Conservation (phyloP, 2,888 invertebrate genomes). For the Amorpha juglandis region DNA sequence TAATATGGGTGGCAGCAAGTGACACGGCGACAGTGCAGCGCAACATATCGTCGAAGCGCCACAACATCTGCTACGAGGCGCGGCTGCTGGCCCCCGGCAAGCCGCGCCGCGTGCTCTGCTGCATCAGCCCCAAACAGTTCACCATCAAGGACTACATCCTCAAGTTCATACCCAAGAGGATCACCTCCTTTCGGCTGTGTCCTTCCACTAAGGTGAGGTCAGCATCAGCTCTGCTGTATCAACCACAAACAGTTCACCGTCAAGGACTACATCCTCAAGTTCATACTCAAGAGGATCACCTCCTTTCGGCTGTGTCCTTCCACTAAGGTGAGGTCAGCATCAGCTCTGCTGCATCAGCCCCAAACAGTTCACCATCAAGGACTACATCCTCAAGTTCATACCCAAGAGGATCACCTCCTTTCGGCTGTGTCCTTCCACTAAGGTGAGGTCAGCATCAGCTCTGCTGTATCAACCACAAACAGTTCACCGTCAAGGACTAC, state of each 20-base stretch:
- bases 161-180: conserved; percentile 95
- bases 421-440: conserved; percentile 96
- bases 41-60: conserved; percentile 92
- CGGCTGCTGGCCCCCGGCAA: conserved; percentile 81
- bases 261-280: no score
- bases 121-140: conserved; percentile 94
- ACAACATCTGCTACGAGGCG: conserved; percentile 94
- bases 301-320: no score
- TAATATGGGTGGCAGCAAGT: conserved; percentile 62
- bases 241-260: no score
- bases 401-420: conserved; percentile 96
- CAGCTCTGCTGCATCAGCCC: conserved; percentile 95
- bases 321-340: no score
- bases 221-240: no score
- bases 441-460: conserved; percentile 86
- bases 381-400: conserved; percentile 96
- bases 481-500: no score
- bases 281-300: no score
- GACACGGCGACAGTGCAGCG: conserved; percentile 93
- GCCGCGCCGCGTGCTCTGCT: conserved; percentile 94
- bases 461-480: no score
- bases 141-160: conserved; percentile 96
- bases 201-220: conserved; percentile 93
- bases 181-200: conserved; percentile 95
- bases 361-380: conserved; percentile 95